Conservation (phyloP, 1,140 invertebrate genomes). For the Lasioglossum baleicum region DNA sequence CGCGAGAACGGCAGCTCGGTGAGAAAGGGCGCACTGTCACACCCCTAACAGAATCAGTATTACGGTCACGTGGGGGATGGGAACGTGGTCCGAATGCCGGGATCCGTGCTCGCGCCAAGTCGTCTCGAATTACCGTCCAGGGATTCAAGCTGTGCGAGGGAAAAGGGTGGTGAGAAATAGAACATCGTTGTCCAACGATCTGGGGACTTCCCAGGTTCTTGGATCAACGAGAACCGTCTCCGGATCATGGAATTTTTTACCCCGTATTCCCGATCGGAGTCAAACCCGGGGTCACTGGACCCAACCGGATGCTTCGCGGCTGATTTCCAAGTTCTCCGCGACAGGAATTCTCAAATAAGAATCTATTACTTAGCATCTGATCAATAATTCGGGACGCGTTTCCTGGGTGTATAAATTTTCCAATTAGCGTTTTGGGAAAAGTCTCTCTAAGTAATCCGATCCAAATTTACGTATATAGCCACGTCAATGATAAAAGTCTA, state of each 20-base stretch:
- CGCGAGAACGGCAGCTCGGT: background rate
- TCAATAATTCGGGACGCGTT: too few relatives aligned
- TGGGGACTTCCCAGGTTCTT: background rate
- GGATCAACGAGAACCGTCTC: background rate
- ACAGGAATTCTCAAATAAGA: background rate
- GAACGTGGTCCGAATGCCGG: constrained; percentile 50
- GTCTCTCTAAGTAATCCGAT: too few relatives aligned
- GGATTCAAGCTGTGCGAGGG: constrained; percentile 12
- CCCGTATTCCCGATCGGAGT: too few relatives aligned
- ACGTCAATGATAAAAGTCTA: too few relatives aligned
- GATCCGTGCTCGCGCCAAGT: constrained; percentile 1
- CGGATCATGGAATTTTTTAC: background rate
- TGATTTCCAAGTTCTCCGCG: background rate
- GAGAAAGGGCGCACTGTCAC: background rate
- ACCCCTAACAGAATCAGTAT: constrained; percentile 16
- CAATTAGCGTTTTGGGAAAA: too few relatives aligned
- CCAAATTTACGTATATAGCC: too few relatives aligned
- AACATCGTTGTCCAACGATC: background rate
- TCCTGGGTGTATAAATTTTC: too few relatives aligned
- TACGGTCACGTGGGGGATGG: constrained; percentile 43
- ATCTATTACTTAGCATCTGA: background rate
- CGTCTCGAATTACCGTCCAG: constrained; percentile 23
- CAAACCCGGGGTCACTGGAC: background rate
- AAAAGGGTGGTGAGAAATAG: background rate
- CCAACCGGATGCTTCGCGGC: background rate